Evolutionary conservation across 2,113 vertebrate species (phyloP).

Genomic region (Mungos mungo): DNA sequence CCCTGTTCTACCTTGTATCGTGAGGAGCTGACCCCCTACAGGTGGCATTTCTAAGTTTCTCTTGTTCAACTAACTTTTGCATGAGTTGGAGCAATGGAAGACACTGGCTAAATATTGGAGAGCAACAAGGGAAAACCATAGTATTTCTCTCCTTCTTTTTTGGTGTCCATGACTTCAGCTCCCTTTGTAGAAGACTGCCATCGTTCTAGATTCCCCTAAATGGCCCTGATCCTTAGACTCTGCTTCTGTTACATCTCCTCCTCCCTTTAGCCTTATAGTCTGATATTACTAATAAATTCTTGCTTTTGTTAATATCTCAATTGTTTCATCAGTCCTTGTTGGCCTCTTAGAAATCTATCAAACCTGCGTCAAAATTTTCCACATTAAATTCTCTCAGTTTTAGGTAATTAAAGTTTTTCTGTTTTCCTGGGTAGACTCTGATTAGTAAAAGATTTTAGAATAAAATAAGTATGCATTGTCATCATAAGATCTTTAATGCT

Average conservation of each 20-base stretch:
- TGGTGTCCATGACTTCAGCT: background rate
- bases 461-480: background rate
- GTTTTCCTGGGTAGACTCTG: background rate
- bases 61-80: background rate
- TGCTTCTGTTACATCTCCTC: background rate
- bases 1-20: background rate
- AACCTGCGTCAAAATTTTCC: background rate
- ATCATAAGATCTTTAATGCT: background rate
- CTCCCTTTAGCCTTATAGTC: background rate
- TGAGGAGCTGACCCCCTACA: background rate
- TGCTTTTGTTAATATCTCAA: background rate
- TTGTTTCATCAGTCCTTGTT: background rate
- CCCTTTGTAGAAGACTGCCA: background rate
- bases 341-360: background rate
- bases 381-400: conserved; percentile 15
- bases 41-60: background rate
- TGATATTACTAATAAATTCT: background rate
- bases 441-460: conserved; percentile 1
- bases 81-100: background rate
- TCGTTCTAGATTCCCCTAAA: background rate
- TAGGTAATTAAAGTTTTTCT: background rate
- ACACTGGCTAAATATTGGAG: background rate
- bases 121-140: background rate
- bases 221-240: background rate
- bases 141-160: background rate